Percentiles rank a stretch among this genome's conserved stretches.
These are phyloP conservation scores for Melitaea cinxia DNA, from an alignment of 1,140 invertebrate species.

Conservation along the genomic window DNA sequence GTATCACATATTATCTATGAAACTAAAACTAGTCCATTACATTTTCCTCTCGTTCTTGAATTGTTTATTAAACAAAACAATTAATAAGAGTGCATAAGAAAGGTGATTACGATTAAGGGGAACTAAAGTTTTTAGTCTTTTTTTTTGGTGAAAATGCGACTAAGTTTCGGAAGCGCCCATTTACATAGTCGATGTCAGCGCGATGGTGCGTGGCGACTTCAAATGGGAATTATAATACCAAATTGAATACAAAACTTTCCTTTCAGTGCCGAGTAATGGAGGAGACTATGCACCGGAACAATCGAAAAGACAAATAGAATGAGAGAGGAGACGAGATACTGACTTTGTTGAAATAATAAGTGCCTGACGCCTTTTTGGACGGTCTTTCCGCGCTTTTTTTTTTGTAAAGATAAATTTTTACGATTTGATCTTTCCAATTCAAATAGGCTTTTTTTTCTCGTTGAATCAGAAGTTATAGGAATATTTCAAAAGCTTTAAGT, in stretches of 20 bases:
- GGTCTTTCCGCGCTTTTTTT: constrained; percentile 65
- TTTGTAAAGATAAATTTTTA: constrained; percentile 80
- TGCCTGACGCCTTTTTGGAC: constrained; percentile 77
- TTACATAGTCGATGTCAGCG: constrained; percentile 79
- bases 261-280: constrained; percentile 81
- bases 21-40: too few relatives aligned
- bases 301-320: constrained; percentile 81
- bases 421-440: constrained; percentile 80
- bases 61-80: constrained; percentile 7
- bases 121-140: not conserved
- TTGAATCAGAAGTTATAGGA: constrained; percentile 79
- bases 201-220: constrained; percentile 80
- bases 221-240: constrained; percentile 82
- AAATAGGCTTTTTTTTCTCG: constrained; percentile 78
- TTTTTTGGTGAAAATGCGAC: constrained; percentile 69
- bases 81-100: not conserved
- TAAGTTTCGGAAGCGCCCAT: constrained; percentile 76
- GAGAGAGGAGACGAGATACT: constrained; percentile 72
- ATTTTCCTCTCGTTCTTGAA: constrained; percentile 21
- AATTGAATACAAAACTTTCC: constrained; percentile 82
- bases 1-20: too few relatives aligned
- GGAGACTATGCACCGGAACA: constrained; percentile 81
- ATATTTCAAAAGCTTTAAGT: constrained; percentile 80
- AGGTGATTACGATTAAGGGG: not conserved
- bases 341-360: constrained; percentile 80